Base-by-base conservation (phyloP, 2,113 vertebrate genomes). In the Campylomormyrus tamandua region DNA sequence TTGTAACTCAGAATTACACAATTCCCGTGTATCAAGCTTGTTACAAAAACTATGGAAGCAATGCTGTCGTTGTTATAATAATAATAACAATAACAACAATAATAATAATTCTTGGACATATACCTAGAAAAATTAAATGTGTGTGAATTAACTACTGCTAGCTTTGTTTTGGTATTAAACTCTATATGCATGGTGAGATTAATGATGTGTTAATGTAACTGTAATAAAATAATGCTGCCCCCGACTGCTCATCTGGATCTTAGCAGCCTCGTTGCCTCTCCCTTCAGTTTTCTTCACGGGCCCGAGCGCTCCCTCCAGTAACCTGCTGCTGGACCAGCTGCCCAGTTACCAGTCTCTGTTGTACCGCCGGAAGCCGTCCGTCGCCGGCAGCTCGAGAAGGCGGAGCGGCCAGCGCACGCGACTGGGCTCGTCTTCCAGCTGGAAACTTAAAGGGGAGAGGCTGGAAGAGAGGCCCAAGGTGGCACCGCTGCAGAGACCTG, bases 321-420 rank as follows among this genome's bases (percentile, higher is more conserved):
- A 96, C 93, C 93, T 92, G 0, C 95, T 99, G 91, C 94, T 99
- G 93, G 97, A 98, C 93, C 95, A 99, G 95, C 91, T 99, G 52
- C 98, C 98, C 89, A 99, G 98, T 92, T 99, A 97, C 94, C 97
- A 92, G 93, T 96, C 97, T 0, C 93, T 96, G 62, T 94, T 96
- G 49, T 96, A 97, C 90, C 96, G 95, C 52, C 93, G 96, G 90
- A 97, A 96, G 91, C 91, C 92, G 0, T 90, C 93, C 0, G 84
- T 89, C 0, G 31, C 88, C 66, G 53, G 92, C 58, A 52, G 90
- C 85, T 93, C 86, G 9, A 92, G 93, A 53, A 93, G 90, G 42
- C 92, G 90, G 70, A 52, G 13, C 89, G 93, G 93, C 91, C 90
- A 92, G 15, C 6, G 90, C 83, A 50, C 21, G 0, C 92, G 93